Evolutionary conservation across 2,888 invertebrate species (phyloP).

Genomic region (Drosophila anceps): DNA sequence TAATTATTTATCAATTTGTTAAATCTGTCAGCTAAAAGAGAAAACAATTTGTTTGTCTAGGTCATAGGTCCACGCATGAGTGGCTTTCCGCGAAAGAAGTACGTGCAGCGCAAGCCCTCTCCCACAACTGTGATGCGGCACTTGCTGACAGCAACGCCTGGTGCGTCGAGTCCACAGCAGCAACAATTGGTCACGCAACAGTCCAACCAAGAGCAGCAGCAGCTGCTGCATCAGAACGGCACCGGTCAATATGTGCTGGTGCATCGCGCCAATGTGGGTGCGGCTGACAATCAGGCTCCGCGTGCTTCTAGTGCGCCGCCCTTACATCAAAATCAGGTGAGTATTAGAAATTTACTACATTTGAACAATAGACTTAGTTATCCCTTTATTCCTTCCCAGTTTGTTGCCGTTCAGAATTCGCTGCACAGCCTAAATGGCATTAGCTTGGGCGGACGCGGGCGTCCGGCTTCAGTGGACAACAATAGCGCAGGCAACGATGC

Average conservation of each 20-base stretch:
- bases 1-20: not conserved
- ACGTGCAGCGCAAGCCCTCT: conserved; percentile 87
- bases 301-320: conserved; percentile 94
- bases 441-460: conserved; percentile 87
- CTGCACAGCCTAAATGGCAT: conserved; percentile 85
- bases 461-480: conserved; percentile 89
- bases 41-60: conserved; percentile 44
- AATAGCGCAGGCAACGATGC: conserved; percentile 56
- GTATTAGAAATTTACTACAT: not conserved
- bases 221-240: conserved; percentile 83
- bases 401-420: conserved; percentile 81
- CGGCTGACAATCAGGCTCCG: conserved; percentile 89
- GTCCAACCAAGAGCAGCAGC: conserved; percentile 58
- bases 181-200: conserved; percentile 65
- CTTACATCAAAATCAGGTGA: conserved; percentile 88
- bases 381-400: conserved; percentile 56
- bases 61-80: conserved; percentile 84
- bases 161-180: conserved; percentile 57
- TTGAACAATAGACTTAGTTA: conserved; percentile 7
- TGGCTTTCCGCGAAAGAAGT: conserved; percentile 85
- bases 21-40: not conserved
- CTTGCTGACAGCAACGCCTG: conserved; percentile 85
- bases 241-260: conserved; percentile 93
- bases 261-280: conserved; percentile 88
- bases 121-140: conserved; percentile 88